phyloP scores from a whole-genome alignment of 2,888 invertebrate genomes.

The Syrista parreyssii region DNA sequence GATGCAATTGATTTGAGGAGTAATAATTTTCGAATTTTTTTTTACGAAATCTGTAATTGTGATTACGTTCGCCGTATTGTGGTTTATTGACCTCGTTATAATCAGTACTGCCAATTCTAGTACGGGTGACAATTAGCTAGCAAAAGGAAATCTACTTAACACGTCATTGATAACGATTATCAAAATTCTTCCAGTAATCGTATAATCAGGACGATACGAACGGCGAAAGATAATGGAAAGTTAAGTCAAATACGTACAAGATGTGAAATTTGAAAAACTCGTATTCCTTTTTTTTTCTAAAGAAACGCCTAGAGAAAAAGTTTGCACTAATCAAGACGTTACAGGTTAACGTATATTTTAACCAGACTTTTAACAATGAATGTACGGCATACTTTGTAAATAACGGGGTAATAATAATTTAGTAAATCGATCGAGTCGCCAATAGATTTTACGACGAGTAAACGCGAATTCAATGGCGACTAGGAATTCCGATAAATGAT shows the following conservation, averaged over 20 bases:
- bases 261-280: neutral
- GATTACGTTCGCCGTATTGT: neutral
- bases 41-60: neutral
- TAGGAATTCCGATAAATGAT: neutral
- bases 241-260: neutral
- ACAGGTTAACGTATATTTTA: slow-evolving; percentile 11
- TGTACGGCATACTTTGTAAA: slow-evolving; percentile 37
- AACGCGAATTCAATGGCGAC: neutral
- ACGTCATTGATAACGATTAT: neutral
- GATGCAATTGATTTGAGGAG: no score
- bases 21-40: neutral
- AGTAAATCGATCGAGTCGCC: slow-evolving; percentile 25
- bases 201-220: no score
- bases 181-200: neutral
- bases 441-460: slow-evolving; percentile 11
- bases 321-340: neutral
- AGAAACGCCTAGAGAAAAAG: slow-evolving; percentile 1
- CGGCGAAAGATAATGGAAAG: neutral
- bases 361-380: slow-evolving; percentile 14
- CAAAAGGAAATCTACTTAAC: neutral
- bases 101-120: neutral
- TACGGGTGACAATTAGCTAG: slow-evolving; percentile 4
- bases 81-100: neutral
- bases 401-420: slow-evolving; percentile 18
- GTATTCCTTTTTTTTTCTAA: neutral